Percentiles rank a stretch among this genome's conserved stretches.
Conservation (phyloP, 1,140 invertebrate genomes). For the Heliconius hermathena region DNA sequence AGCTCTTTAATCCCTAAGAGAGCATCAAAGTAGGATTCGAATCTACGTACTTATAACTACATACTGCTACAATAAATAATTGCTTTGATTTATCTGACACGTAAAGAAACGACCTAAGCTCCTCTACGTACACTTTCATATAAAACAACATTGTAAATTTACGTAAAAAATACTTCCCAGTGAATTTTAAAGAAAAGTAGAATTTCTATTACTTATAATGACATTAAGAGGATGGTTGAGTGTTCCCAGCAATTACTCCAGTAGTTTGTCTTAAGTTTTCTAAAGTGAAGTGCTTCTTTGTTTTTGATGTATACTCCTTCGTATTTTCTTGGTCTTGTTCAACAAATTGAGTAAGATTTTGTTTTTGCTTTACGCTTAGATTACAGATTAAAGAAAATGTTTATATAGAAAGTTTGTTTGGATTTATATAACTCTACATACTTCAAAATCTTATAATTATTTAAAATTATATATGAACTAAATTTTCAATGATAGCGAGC, state of each 20-base stretch:
- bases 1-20: too few relatives aligned
- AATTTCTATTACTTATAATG: constrained; percentile 14
- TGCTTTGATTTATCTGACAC: too few relatives aligned
- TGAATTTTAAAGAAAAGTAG: not conserved
- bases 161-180: not conserved
- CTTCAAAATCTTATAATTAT: too few relatives aligned
- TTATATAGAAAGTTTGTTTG: not conserved
- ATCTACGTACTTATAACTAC: too few relatives aligned
- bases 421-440: not conserved
- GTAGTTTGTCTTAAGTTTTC: constrained; percentile 14
- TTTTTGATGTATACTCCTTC: constrained; percentile 11
- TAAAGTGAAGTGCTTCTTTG: constrained; percentile 11
- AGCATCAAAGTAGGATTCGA: too few relatives aligned
- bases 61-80: too few relatives aligned
- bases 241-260: constrained; percentile 8
- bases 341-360: not conserved
- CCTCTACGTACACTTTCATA: not conserved
- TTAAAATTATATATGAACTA: too few relatives aligned
- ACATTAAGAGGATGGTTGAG: constrained; percentile 10
- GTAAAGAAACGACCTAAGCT: too few relatives aligned
- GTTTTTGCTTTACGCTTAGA: not conserved
- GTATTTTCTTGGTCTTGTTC: not conserved
- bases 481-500: too few relatives aligned
- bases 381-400: constrained; percentile 4
- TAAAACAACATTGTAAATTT: not conserved